Conservation (phyloP, 2,888 invertebrate genomes). For the Seladonia tumulorum region DNA sequence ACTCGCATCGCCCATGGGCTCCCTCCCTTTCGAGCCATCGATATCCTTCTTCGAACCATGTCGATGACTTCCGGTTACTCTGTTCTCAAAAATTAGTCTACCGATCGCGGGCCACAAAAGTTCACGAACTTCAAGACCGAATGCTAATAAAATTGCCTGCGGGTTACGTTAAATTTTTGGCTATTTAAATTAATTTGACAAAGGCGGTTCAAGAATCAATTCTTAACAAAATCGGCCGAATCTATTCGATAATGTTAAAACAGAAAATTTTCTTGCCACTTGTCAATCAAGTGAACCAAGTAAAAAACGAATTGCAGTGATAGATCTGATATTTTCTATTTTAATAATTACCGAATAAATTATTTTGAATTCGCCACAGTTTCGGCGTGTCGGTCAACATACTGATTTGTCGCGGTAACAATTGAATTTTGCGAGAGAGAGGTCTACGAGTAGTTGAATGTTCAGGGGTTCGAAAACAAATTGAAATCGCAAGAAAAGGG, state of each 20-base stretch:
- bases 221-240: neutral
- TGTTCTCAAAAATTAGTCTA: too few relatives aligned
- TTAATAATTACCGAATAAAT: neutral
- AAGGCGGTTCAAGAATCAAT: neutral
- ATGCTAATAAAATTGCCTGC: neutral
- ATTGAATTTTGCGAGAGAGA: too few relatives aligned
- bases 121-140: neutral
- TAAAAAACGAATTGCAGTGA: too few relatives aligned
- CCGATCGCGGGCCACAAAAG: neutral
- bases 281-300: too few relatives aligned
- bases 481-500: constrained; percentile 17
- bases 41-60: neutral
- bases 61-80: neutral
- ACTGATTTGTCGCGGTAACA: neutral
- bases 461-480: neutral
- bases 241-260: neutral
- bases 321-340: neutral
- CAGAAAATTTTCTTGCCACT: neutral
- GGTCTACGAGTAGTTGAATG: neutral
- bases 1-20: neutral
- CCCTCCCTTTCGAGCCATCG: neutral
- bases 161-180: neutral
- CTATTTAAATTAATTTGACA: neutral
- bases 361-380: neutral
- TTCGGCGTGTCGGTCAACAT: neutral